These are phyloP conservation scores for Stegophylla sp. DNA, from an alignment of 2,888 invertebrate genomes.

Conservation along the genomic window DNA sequence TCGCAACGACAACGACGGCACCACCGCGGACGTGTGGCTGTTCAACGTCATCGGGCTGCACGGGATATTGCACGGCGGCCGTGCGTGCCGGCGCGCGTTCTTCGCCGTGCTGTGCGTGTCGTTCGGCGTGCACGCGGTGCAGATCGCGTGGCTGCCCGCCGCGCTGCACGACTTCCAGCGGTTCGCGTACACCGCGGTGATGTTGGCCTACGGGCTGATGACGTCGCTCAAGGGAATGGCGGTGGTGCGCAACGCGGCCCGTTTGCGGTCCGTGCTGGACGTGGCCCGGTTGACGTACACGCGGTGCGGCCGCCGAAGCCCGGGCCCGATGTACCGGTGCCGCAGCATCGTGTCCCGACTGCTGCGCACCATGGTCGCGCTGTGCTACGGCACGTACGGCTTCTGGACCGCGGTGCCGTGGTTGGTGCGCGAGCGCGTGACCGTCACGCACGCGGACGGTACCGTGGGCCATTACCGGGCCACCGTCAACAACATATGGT, in stretches of 20 bases:
- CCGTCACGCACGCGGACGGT: not conserved
- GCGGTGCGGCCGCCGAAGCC: not conserved
- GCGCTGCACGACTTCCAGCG: constrained; percentile 1
- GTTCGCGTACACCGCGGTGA: constrained; percentile 3
- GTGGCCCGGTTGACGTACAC: not conserved
- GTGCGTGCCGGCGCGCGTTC: not conserved
- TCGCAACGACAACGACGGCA: too few relatives aligned
- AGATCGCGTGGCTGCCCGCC: not conserved
- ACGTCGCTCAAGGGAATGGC: not conserved
- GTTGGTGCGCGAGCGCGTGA: not conserved
- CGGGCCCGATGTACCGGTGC: not conserved
- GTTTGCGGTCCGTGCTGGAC: not conserved
- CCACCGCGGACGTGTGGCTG: not conserved
- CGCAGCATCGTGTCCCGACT: not conserved
- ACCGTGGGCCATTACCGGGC: not conserved
- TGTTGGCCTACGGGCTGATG: not conserved
- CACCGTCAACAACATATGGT: constrained; percentile 1
- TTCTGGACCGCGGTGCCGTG: not conserved
- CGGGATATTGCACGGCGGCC: not conserved
- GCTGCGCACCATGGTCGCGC: not conserved
- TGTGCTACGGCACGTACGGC: not conserved
- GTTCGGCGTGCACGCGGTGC: not conserved
- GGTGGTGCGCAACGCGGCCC: not conserved
- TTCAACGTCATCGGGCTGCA: not conserved
- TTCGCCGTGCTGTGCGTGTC: not conserved